These are phyloP conservation scores for Aptenodytes patagonicus DNA, from an alignment of 2,113 vertebrate genomes.

Conservation along the genomic window DNA sequence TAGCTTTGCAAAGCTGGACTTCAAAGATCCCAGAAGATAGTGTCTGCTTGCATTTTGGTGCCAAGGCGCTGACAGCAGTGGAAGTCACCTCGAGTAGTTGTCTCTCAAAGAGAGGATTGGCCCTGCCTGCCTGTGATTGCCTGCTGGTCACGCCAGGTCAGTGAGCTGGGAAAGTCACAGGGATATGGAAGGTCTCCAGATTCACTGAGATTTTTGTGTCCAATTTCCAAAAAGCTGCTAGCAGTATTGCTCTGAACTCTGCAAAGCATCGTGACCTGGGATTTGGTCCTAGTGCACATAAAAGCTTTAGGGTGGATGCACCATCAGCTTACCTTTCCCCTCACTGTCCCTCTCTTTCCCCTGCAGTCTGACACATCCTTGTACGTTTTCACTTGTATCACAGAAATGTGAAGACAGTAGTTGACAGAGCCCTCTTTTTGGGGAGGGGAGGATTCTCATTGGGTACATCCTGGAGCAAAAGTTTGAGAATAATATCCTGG, in stretches of 20 bases:
- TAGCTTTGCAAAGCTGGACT: neutral
- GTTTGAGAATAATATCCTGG: neutral
- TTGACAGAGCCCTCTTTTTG: neutral
- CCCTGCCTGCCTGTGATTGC: neutral
- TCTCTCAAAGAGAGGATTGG: neutral
- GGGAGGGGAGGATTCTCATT: neutral
- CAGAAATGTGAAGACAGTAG: rapidly evolving
- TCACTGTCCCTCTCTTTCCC: neutral
- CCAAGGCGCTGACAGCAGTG: neutral
- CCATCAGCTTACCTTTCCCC: neutral
- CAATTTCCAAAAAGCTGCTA: neutral
- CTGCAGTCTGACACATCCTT: neutral
- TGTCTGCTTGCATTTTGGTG: neutral
- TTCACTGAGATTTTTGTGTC: neutral
- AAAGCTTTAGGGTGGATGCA: neutral
- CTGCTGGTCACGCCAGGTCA: neutral
- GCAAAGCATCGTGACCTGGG: neutral
- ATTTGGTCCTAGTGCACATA: neutral
- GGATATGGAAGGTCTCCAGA: neutral
- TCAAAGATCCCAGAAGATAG: neutral
- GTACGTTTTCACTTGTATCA: neutral
- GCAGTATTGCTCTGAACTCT: neutral
- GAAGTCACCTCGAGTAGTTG: neutral
- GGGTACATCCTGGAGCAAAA: neutral
- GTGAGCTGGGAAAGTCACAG: neutral